phyloP scores from a whole-genome alignment of 2,797 vertebrate genomes.

The Sorex maritimensis region DNA sequence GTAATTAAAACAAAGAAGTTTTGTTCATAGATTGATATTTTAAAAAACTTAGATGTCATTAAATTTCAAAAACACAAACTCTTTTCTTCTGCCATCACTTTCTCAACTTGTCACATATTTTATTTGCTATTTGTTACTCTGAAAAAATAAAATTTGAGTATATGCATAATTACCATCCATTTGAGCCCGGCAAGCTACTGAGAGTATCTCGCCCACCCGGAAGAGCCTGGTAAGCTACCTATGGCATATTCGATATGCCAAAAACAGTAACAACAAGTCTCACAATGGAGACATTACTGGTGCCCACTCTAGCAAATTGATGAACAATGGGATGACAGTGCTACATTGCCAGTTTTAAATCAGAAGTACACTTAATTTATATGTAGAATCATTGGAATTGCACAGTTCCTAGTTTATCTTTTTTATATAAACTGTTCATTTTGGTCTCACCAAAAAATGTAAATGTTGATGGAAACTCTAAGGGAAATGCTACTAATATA shows the following conservation, averaged over 20 bases:
- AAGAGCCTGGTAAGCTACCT: no score
- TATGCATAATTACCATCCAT: not conserved
- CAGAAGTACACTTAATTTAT: slow-evolving; percentile 13
- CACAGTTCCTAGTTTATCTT: not conserved
- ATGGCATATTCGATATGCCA: no score
- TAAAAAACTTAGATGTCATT: not conserved
- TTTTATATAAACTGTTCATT: not conserved
- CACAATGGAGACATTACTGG: no score
- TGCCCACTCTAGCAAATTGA: no score
- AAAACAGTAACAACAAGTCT: no score
- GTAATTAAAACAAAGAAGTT: not conserved
- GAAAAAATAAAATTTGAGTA: not conserved
- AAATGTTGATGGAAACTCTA: not conserved
- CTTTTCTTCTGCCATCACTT: not conserved
- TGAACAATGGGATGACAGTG: no score
- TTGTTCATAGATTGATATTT: not conserved
- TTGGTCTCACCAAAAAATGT: not conserved
- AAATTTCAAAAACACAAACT: not conserved
- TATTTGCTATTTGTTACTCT: not conserved
- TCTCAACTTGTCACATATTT: not conserved
- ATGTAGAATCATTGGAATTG: not conserved
- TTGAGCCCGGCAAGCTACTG: no score
- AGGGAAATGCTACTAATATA: no score
- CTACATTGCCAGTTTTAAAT: not conserved
- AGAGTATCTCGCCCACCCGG: no score